These are phyloP conservation scores for Arvicanthis niloticus DNA, from an alignment of 2,113 vertebrate genomes.

Conservation along the genomic window DNA sequence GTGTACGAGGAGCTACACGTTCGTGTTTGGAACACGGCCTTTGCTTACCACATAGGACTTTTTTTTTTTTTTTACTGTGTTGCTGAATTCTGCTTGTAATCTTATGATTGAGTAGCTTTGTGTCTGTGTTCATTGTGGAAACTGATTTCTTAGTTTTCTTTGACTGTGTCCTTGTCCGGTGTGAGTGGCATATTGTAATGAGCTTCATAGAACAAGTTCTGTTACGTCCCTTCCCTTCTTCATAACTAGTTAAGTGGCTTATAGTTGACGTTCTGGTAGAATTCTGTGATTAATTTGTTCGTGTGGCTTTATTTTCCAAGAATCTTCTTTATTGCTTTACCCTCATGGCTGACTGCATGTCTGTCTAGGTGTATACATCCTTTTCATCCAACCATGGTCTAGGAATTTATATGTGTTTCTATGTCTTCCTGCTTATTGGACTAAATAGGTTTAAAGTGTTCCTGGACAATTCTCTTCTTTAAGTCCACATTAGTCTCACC, in stretches of 20 bases:
- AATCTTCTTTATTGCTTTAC: not conserved
- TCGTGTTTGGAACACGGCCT: too few relatives aligned
- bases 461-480: not conserved
- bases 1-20: not conserved
- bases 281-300: not conserved
- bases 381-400: not conserved
- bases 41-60: not conserved
- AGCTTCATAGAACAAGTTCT: not conserved
- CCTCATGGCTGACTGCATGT: not conserved
- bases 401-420: not conserved
- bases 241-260: not conserved
- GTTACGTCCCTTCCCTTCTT: not conserved
- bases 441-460: not conserved
- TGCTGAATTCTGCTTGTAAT: not conserved
- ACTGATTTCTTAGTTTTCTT: not conserved
- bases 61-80: not conserved
- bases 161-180: not conserved
- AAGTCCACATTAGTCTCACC: not conserved
- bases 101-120: not conserved
- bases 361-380: not conserved
- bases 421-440: not conserved
- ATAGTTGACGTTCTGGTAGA: not conserved
- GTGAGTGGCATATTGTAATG: not conserved
- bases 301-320: not conserved
- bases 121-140: not conserved